phyloP scores from a whole-genome alignment of 1,140 invertebrate genomes.

The Rhynchophorus ferrugineus region DNA sequence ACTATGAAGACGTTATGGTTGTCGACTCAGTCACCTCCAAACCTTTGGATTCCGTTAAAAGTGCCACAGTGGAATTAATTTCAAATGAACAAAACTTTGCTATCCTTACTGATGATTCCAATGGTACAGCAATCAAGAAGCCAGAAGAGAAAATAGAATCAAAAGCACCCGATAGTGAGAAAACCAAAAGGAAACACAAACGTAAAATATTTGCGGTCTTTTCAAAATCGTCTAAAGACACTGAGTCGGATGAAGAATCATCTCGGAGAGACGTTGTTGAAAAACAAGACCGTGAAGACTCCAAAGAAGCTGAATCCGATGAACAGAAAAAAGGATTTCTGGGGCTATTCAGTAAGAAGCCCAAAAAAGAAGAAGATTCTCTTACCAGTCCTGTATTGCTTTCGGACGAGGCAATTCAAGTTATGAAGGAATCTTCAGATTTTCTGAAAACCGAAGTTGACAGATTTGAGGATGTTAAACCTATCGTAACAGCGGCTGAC shows the following conservation, averaged over 20 bases:
- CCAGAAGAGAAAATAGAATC: background rate
- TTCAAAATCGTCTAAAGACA: slow-evolving; percentile 31
- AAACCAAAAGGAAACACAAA: slow-evolving; percentile 24
- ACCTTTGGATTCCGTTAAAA: slow-evolving; percentile 21
- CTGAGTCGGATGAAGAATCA: slow-evolving; percentile 30
- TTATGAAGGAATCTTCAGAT: slow-evolving; percentile 16
- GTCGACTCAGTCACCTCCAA: slow-evolving; percentile 12
- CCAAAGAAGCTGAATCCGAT: slow-evolving; percentile 28
- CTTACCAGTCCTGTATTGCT: background rate
- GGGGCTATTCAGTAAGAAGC: slow-evolving; percentile 23
- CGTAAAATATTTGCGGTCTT: slow-evolving; percentile 31
- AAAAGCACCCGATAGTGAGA: slow-evolving; percentile 19
- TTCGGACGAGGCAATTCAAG: slow-evolving; percentile 19
- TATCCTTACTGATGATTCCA: slow-evolving; percentile 24
- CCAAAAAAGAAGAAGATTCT: slow-evolving; percentile 8
- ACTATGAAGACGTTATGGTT: slow-evolving; percentile 31
- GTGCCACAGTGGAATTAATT: slow-evolving; percentile 32
- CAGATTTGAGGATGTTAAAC: slow-evolving; percentile 19
- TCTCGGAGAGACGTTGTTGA: slow-evolving; percentile 31
- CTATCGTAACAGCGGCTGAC: background rate
- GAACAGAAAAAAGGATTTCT: slow-evolving; percentile 23
- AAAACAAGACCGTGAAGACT: slow-evolving; percentile 36
- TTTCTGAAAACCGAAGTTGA: slow-evolving; percentile 16
- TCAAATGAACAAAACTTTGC: slow-evolving; percentile 32
- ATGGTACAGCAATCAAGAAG: background rate